Evolutionary conservation across 2,113 vertebrate genomes (phyloP), one percentile per base, ranked within the genome.

Genomic region (Oriolus oriolus): DNA sequence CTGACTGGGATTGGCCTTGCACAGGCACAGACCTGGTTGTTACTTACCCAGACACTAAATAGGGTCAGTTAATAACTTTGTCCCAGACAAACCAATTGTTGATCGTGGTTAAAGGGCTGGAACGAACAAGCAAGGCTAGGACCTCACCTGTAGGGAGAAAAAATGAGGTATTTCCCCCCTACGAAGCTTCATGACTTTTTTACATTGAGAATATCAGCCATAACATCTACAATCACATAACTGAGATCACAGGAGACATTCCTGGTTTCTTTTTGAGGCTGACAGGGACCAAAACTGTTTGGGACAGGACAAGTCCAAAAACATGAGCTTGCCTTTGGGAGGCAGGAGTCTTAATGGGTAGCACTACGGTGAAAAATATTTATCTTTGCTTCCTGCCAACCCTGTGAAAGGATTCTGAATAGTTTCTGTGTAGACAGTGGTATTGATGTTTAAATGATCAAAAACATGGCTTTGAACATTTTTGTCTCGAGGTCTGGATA

Each of bases 381-480:
- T 92, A 63, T 42, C 47, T 88, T 85, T 63, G 20, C 20, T 75
- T 81, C 74, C 59, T 93, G 64, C 26, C 64, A 57, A 2, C 3
- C 9, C 45, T 59, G 37, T 54, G 60, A 82, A 74, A 79, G 35
- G 44, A 31, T 70, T 65, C 10, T 17, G 90, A 84, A 56, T 19
- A 44, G 73, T 77, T 77, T 49, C 50, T 65, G 50, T 80, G 49
- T 57, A 89, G 52, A 17, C 60, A 85, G 54, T 61, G 59, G 37
- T 93, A 87, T 8, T 81, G 73, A 91, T 91, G 87, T 87, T 94
- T 84, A 91, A 94, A 91, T 84, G 84, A 89, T 91, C 77, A 94
- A 84, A 95, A 91, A 4, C 27, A 37, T 6, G 7, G 22, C 87
- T 91, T 85, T 84, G 87, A 96, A 74, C 50, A 27, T 7, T 61